A percentile compares a stretch with the other conserved stretches of the same genome.
phyloP scores from a whole-genome alignment of 2,797 vertebrate species.

The Fratercula arctica region DNA sequence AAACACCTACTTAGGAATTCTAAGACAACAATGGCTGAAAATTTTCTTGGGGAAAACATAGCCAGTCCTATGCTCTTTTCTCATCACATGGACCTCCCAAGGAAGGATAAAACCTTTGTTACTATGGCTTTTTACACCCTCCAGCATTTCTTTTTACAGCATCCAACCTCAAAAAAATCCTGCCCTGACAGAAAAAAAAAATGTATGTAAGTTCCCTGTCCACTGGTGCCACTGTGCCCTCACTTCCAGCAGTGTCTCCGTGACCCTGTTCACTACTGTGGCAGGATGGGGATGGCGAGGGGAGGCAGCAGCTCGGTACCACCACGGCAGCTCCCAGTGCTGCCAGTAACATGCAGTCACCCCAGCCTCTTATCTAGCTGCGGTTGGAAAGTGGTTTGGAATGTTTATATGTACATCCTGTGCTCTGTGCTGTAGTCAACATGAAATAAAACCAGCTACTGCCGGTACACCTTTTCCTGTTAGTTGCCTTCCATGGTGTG shows the following conservation, averaged over 20 bases:
- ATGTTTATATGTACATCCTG: not conserved
- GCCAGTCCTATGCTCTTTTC: not conserved
- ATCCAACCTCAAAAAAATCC: not conserved
- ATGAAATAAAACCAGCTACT: not conserved
- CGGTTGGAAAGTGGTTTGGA: not conserved
- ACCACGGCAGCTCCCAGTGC: not conserved
- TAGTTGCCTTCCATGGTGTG: not conserved
- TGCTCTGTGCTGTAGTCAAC: not conserved
- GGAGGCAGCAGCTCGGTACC: rapidly evolving
- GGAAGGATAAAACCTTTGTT: not conserved
- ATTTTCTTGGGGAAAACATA: not conserved
- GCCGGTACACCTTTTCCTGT: rapidly evolving
- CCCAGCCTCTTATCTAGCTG: not conserved
- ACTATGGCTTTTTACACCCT: not conserved
- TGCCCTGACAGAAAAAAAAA: not conserved
- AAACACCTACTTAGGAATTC: not conserved
- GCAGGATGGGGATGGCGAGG: rapidly evolving
- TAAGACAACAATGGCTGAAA: not conserved
- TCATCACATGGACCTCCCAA: not conserved
- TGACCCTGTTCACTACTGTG: not conserved
- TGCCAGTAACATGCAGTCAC: not conserved
- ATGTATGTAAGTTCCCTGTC: rapidly evolving
- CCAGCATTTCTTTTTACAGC: not conserved
- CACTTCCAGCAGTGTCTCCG: not conserved
- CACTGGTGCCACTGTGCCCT: rapidly evolving